These are phyloP conservation scores for Babylonia areolata DNA, from an alignment of 1,140 invertebrate species.

Conservation along the genomic window DNA sequence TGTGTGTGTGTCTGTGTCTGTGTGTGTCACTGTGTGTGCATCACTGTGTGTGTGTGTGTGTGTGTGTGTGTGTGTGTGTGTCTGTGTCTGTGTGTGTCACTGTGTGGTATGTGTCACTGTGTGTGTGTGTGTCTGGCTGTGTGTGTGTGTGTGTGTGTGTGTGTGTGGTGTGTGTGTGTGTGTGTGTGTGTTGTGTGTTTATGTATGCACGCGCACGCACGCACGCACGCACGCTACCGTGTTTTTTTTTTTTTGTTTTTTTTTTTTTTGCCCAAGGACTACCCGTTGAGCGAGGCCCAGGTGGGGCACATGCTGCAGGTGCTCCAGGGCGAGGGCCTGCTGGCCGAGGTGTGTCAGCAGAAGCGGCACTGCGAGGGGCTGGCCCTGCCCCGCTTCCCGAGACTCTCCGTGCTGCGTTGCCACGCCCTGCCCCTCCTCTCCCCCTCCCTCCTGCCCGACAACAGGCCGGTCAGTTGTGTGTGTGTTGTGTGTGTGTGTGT, in stretches of 20 bases:
- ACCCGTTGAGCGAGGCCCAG: constrained; percentile 42
- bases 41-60: no score
- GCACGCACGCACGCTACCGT: neutral
- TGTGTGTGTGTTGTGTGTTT: no score
- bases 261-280: constrained; percentile 7
- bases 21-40: no score
- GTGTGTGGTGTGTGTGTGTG: no score
- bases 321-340: constrained; percentile 27
- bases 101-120: no score
- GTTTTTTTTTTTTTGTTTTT: neutral
- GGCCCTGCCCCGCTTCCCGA: constrained; percentile 46
- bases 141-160: no score
- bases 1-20: no score
- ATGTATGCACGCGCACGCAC: no score
- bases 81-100: no score
- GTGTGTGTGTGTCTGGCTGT: no score
- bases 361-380: constrained; percentile 45
- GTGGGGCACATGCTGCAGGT: constrained; percentile 36
- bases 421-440: constrained; percentile 39
- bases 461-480: constrained; percentile 49
- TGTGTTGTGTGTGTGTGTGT: no score
- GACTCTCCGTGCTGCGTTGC: constrained; percentile 39
- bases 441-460: constrained; percentile 42
- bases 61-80: no score
- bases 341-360: constrained; percentile 28